Percentiles rank a stretch among this genome's conserved stretches.
These are phyloP conservation scores for Synanthedon tipuliformis DNA, from an alignment of 2,888 invertebrate genomes.

Conservation along the genomic window DNA sequence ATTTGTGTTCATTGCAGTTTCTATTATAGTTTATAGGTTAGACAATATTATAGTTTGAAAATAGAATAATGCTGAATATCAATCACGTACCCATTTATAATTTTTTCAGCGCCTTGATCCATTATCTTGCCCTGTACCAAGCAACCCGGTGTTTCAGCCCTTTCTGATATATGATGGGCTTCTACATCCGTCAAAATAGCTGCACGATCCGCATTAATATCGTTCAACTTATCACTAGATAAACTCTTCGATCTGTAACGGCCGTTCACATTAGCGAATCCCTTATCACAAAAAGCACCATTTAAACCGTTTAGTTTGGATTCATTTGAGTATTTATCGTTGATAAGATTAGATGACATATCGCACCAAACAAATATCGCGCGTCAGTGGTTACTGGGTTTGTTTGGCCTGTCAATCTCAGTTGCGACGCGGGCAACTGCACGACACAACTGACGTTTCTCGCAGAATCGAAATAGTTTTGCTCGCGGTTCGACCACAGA, in stretches of 20 bases:
- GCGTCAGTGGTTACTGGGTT: slow-evolving; percentile 19
- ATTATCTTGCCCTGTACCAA: slow-evolving; percentile 40
- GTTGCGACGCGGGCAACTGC: slow-evolving; percentile 29
- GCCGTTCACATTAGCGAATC: slow-evolving; percentile 42
- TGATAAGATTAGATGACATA: slow-evolving; percentile 57
- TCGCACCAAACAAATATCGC: slow-evolving; percentile 34
- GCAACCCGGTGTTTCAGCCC: slow-evolving; percentile 57
- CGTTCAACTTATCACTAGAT: slow-evolving; percentile 63
- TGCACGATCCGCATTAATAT: slow-evolving; percentile 52
- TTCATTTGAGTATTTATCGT: slow-evolving; percentile 50
- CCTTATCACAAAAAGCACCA: slow-evolving; percentile 47
- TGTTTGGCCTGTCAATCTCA: slow-evolving; percentile 38
- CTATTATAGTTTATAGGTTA: too few species aligned
- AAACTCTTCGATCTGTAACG: slow-evolving; percentile 60
- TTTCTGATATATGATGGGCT: slow-evolving; percentile 46
- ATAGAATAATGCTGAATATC: too few species aligned
- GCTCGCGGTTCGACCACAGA: slow-evolving; percentile 19
- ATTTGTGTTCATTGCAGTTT: too few species aligned
- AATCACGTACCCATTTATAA: slow-evolving; percentile 36
- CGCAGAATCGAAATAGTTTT: slow-evolving; percentile 43
- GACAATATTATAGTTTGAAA: too few species aligned
- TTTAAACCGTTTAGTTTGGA: slow-evolving; percentile 52
- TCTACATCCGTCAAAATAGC: slow-evolving; percentile 61
- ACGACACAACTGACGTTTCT: slow-evolving; percentile 33
- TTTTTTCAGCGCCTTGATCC: slow-evolving; percentile 31